These are phyloP conservation scores for Diadegma fenestrale DNA, from an alignment of 2,888 invertebrate genomes.

Conservation along the genomic window DNA sequence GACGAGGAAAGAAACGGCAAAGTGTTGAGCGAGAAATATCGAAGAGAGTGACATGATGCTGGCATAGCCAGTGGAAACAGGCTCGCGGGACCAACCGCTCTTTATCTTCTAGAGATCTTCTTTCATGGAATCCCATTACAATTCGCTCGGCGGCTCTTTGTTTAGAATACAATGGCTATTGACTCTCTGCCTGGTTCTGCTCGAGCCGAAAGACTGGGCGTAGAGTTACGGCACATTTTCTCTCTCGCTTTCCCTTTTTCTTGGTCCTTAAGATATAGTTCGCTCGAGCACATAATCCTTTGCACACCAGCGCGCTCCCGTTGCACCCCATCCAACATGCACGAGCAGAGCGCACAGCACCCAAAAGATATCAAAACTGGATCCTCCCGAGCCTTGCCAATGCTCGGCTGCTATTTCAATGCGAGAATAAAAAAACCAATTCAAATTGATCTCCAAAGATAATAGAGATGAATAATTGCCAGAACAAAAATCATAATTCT, in stretches of 20 bases:
- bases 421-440: conserved; percentile 17
- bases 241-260: conserved; percentile 52
- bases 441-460: conserved; percentile 4
- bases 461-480: background rate
- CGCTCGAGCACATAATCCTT: conserved; percentile 59
- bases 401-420: conserved; percentile 3
- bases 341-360: background rate
- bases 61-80: conserved; percentile 60
- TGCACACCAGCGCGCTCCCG: conserved; percentile 63
- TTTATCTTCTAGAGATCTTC: conserved; percentile 73
- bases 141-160: conserved; percentile 78
- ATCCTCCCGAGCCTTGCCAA: conserved; percentile 19
- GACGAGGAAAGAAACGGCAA: conserved; percentile 11
- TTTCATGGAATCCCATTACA: conserved; percentile 81
- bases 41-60: conserved; percentile 53
- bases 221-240: conserved; percentile 48
- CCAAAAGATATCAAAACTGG: conserved; percentile 45
- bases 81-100: conserved; percentile 41
- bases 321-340: conserved; percentile 10
- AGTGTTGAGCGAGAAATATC: conserved; percentile 32
- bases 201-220: conserved; percentile 62
- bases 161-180: conserved; percentile 82
- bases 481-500: background rate
- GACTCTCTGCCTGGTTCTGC: conserved; percentile 70
- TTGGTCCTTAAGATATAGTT: conserved; percentile 51